Evolutionary conservation across 2,113 vertebrate genomes (phyloP).

Genomic region (Castor canadensis): DNA sequence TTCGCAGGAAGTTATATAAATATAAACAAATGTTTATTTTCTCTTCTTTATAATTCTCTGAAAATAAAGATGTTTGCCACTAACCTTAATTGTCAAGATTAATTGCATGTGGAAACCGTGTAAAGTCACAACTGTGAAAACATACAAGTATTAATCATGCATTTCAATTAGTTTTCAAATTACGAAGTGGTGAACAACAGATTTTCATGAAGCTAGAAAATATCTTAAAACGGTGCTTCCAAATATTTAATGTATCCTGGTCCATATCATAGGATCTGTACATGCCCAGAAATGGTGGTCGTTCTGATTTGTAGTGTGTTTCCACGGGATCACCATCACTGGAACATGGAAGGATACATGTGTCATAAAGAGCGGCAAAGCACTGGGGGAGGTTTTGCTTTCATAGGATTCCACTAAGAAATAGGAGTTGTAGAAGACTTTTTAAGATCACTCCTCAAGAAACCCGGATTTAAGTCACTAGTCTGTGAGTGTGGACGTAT

Average conservation of each 20-base stretch:
- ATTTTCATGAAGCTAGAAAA: background rate
- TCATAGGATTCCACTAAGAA: slow-evolving; percentile 46
- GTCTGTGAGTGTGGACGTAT: background rate
- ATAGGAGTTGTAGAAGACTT: slow-evolving; percentile 30
- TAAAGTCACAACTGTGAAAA: slow-evolving; percentile 10
- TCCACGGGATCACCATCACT: slow-evolving; percentile 24
- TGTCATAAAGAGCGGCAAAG: slow-evolving; percentile 5
- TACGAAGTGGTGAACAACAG: background rate
- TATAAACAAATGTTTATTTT: slow-evolving; percentile 46
- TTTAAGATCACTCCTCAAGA: slow-evolving; percentile 22
- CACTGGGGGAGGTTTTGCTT: slow-evolving; percentile 15
- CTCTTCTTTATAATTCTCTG: slow-evolving; percentile 20
- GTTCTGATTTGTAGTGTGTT: slow-evolving; percentile 26
- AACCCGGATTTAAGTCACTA: slow-evolving; percentile 32
- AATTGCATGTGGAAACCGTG: background rate
- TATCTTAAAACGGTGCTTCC: slow-evolving; percentile 27
- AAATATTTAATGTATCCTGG: background rate
- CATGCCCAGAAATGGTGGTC: background rate
- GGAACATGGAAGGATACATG: slow-evolving; percentile 12
- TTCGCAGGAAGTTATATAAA: slow-evolving; percentile 40
- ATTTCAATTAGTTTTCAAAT: slow-evolving; percentile 47
- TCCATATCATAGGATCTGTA: too few relatives aligned
- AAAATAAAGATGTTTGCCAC: slow-evolving; percentile 38
- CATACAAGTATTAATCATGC: background rate
- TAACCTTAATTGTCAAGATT: background rate